Conservation (phyloP, 2,113 vertebrate genomes). For the Turdus rufiventris region DNA sequence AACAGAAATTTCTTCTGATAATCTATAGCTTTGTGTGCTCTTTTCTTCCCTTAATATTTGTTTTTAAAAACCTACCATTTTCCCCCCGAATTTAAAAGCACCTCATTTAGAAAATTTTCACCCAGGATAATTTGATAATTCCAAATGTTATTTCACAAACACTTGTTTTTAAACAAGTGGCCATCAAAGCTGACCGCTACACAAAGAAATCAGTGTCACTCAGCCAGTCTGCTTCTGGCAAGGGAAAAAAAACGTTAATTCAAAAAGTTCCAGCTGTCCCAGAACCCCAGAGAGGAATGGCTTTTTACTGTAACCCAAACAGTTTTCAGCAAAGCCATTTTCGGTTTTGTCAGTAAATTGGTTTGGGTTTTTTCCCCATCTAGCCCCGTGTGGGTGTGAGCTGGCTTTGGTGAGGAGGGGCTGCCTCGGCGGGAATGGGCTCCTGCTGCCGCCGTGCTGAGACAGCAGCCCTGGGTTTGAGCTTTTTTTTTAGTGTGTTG, state of each 20-base stretch:
- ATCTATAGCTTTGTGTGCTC: neutral
- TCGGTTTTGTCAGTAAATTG: neutral
- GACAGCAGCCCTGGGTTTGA: rapidly evolving
- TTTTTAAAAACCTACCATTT: neutral
- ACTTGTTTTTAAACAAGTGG: neutral
- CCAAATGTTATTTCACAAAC: neutral
- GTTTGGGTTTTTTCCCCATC: neutral
- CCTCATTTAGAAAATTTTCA: neutral
- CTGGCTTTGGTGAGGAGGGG: rapidly evolving
- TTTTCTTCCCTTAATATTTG: neutral
- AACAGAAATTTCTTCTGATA: neutral
- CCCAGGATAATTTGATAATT: rapidly evolving
- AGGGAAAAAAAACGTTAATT: neutral
- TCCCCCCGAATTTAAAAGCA: neutral
- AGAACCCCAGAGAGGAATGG: neutral
- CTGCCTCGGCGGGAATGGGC: rapidly evolving
- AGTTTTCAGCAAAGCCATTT: neutral
- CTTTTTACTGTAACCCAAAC: conserved; percentile 11
- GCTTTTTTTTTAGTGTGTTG: neutral
- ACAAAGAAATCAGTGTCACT: conserved; percentile 9
- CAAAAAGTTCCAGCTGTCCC: conserved; percentile 53
- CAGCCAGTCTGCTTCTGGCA: neutral
- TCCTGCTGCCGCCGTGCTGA: rapidly evolving
- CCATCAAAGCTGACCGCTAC: neutral
- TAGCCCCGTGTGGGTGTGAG: rapidly evolving